phyloP scores from a whole-genome alignment of 2,113 vertebrate species.

The Rhinolophus ferrumequinum region DNA sequence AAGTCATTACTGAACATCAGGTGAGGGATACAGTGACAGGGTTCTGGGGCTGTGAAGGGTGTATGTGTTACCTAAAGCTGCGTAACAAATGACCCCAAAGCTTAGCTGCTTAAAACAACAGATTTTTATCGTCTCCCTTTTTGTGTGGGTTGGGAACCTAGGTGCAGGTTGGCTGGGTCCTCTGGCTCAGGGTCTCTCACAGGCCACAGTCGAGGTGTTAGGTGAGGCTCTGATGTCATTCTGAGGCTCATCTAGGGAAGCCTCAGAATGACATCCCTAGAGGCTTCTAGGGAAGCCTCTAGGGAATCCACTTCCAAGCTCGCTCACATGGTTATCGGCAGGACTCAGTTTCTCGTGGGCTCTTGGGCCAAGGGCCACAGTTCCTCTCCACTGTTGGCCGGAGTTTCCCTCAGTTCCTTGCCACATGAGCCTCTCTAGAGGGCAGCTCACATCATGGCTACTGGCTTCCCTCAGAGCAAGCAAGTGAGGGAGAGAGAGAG shows the following conservation, averaged over 20 bases:
- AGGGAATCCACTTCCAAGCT: background rate
- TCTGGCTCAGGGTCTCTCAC: background rate
- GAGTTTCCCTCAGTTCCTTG: background rate
- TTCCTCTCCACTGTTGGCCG: background rate
- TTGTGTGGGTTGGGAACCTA: background rate
- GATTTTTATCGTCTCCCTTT: background rate
- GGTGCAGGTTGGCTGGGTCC: background rate
- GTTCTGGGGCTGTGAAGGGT: background rate
- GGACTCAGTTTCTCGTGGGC: background rate
- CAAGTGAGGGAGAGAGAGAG: background rate
- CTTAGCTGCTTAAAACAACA: background rate
- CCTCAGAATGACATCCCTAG: no score
- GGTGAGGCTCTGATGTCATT: background rate
- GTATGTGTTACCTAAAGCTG: background rate
- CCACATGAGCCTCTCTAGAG: accelerated
- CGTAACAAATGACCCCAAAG: background rate
- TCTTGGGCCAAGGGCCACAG: background rate
- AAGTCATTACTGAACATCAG: background rate
- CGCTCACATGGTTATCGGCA: background rate
- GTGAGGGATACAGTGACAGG: accelerated
- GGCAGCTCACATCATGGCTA: background rate
- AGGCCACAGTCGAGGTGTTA: background rate
- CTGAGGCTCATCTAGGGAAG: background rate
- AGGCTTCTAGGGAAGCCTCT: background rate
- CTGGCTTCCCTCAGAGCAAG: background rate